Conservation (phyloP, 2,113 vertebrate species). For the Hemicordylus capensis region DNA sequence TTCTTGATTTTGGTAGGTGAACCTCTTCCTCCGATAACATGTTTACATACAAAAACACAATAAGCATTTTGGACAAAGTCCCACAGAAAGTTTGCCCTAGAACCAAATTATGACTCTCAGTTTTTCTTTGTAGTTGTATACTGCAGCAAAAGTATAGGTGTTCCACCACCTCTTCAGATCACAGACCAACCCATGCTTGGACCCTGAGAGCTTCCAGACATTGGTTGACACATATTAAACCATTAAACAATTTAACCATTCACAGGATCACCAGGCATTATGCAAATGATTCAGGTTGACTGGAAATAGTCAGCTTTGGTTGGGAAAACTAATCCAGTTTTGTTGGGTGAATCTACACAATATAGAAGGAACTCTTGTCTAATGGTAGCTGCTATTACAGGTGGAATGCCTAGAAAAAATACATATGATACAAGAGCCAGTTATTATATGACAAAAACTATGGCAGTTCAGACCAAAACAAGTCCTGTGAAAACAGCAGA, state of each 20-base stretch:
- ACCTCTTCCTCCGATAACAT: not conserved
- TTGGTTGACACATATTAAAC: not conserved
- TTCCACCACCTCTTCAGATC: not conserved
- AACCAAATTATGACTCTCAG: no score
- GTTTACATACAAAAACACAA: not conserved
- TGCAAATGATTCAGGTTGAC: not conserved
- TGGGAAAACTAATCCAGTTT: not conserved
- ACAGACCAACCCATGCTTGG: not conserved
- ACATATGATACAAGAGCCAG: not conserved
- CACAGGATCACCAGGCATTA: not conserved
- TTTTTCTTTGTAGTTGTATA: not conserved
- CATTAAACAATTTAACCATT: no score
- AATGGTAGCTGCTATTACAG: not conserved
- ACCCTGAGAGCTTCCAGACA: not conserved
- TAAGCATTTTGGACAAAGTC: not conserved
- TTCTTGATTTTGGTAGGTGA: not conserved
- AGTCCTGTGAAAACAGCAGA: constrained; percentile 24
- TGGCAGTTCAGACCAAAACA: not conserved
- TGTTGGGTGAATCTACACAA: not conserved
- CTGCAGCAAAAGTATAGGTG: not conserved
- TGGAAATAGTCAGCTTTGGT: not conserved
- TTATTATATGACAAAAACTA: not conserved
- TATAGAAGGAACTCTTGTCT: not conserved
- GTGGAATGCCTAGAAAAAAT: not conserved
- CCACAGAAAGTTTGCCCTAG: not conserved